These are phyloP conservation scores for Subanguina moxae DNA, from an alignment of 1,140 invertebrate species.

Conservation along the genomic window DNA sequence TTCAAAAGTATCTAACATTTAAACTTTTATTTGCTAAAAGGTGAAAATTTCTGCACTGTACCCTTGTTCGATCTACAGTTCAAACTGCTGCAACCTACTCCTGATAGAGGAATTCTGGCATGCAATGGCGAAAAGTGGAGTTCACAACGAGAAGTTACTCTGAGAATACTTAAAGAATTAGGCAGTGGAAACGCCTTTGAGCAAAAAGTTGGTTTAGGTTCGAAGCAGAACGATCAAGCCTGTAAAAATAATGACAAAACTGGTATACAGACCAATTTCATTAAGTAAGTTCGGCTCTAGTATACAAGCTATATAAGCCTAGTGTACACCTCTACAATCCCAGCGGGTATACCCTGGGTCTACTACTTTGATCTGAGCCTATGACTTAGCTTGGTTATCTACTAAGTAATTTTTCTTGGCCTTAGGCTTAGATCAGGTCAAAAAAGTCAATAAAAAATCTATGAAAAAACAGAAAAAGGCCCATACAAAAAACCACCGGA, in stretches of 20 bases:
- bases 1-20: no score
- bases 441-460: no score
- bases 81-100: background rate
- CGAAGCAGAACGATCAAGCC: background rate
- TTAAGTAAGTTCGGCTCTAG: background rate
- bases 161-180: background rate
- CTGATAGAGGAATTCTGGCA: background rate
- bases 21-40: background rate
- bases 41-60: background rate
- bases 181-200: background rate
- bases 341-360: background rate
- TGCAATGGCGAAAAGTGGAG: background rate
- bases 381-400: background rate
- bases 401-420: background rate
- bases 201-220: background rate
- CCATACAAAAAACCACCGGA: no score
- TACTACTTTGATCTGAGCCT: background rate
- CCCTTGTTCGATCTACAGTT: background rate
- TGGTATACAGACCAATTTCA: background rate
- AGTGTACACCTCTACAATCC: background rate
- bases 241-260: background rate
- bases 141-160: background rate
- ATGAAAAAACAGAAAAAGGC: no score
- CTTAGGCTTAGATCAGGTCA: background rate
- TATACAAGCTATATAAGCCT: background rate